Evolutionary conservation across 2,888 invertebrate species (phyloP), one percentile per base, ranked within the genome.

Genomic region (Deroplatys truncata): DNA sequence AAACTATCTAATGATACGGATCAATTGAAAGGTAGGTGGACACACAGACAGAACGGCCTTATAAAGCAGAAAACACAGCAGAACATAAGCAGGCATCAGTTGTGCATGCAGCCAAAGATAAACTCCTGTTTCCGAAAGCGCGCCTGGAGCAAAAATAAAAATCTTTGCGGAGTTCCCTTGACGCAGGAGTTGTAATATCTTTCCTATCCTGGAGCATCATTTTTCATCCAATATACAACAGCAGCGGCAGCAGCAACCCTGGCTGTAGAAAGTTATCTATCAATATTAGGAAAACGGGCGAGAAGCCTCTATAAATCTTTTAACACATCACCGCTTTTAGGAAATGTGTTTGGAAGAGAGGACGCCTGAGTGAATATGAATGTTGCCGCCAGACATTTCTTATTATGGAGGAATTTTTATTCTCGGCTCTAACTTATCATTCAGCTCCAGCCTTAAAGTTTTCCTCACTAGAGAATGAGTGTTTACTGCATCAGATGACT

Each of bases 231-330:
- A 82, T 16, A 72, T 16, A 28, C 28, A 49, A 56, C 86, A 28
- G 56, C 49, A 9, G 15, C 56, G 15, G 56, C 25, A 25, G 56
- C 56, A 16, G 56, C 20, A 49, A 15, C 49, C 15, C 49, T 49
- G 5, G 20, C 56, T 15, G 56, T 1, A 56, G 56, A 28, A 82
- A 86, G 86, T 86, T 86, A 86, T 86, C 86, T 86, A 86, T 86
- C 86, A 86, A 86, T 86, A 86, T 86, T 86, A 86, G 72, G 82
- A 82, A 43, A 43, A 43, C 43, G 43, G 35, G 43, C 43, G 43
- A 43, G 43, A 43, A 82, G 82, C 86, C 72, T 86, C 86, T 86
- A 86, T 86, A 86, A 86, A 86, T 86, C 86, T 72, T 86, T 86
- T 31, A 86, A 86, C 86, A 86, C 86, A 72, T 82, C 72, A 82